These are phyloP conservation scores for Proterorhinus semilunaris DNA, from an alignment of 2,113 vertebrate genomes.

Conservation along the genomic window DNA sequence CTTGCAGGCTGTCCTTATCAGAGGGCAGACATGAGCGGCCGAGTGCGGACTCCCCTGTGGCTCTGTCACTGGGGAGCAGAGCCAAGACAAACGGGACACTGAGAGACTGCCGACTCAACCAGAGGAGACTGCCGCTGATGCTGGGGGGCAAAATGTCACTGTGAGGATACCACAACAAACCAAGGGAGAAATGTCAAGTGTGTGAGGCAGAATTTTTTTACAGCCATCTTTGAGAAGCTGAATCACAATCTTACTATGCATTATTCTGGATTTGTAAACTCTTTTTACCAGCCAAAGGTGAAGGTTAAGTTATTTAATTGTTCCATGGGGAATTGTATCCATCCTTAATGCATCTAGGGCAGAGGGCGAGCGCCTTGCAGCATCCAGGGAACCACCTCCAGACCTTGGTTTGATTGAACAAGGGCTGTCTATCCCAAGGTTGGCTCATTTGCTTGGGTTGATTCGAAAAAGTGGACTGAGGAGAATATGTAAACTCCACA, in stretches of 20 bases:
- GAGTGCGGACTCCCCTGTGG: constrained; percentile 14
- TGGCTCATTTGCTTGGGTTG: no score
- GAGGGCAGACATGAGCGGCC: constrained; percentile 38
- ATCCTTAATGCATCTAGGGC: no score
- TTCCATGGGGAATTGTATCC: no score
- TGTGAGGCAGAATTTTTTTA: constrained; percentile 5
- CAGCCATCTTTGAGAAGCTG: constrained; percentile 8
- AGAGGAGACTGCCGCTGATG: constrained; percentile 24
- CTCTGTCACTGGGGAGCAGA: constrained; percentile 44
- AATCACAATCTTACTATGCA: neutral
- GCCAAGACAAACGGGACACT: constrained; percentile 48
- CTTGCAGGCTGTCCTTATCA: constrained; percentile 55
- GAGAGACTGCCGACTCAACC: constrained; percentile 12
- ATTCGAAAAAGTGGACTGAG: no score
- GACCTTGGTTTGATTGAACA: no score
- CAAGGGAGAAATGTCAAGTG: constrained; percentile 46
- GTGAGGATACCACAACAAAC: constrained; percentile 45
- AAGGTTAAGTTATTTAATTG: no score
- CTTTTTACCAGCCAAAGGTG: no score
- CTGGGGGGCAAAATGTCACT: constrained; percentile 49
- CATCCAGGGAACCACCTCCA: no score
- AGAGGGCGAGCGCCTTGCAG: no score
- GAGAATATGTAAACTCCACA: no score
- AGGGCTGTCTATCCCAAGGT: no score
- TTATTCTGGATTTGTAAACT: no score